Conservation (phyloP, 2,888 invertebrate species). For the Trachelus troglodyta region DNA sequence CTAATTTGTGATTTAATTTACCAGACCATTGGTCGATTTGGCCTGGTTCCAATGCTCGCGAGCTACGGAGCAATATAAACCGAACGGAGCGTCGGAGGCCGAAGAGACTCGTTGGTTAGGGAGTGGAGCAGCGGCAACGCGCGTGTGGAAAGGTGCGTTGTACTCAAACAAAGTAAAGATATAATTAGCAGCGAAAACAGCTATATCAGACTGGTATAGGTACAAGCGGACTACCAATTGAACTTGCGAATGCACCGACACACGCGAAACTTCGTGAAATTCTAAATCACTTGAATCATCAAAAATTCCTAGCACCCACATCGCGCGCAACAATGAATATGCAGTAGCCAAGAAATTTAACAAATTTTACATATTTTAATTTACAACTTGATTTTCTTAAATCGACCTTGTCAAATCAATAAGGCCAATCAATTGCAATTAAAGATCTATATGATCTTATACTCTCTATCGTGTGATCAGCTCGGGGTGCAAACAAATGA, state of each 20-base stretch:
- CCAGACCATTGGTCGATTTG: slow-evolving; percentile 55
- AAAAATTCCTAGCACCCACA: neutral
- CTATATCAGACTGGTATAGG: neutral
- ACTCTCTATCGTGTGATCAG: neutral
- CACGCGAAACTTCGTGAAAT: neutral
- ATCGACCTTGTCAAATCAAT: too few relatives aligned
- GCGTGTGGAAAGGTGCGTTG: slow-evolving; percentile 64
- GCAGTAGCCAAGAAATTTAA: neutral
- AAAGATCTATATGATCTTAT: too few relatives aligned
- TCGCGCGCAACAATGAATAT: neutral
- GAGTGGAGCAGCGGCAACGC: slow-evolving; percentile 40
- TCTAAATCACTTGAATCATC: neutral
- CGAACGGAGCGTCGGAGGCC: slow-evolving; percentile 17
- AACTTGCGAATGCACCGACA: neutral
- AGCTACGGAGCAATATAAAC: slow-evolving; percentile 35
- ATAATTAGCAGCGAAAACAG: slow-evolving; percentile 50
- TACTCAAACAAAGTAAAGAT: slow-evolving; percentile 65
- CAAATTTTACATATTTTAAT: neutral
- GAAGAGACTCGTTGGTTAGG: slow-evolving; percentile 27
- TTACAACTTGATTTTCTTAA: neutral
- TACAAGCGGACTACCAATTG: slow-evolving; percentile 27
- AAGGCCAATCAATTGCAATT: too few relatives aligned
- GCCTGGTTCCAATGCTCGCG: slow-evolving; percentile 48
- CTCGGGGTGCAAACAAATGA: neutral
- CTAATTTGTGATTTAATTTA: slow-evolving; percentile 52